Conservation (phyloP, 2,797 vertebrate species). For the Meriones psammophilus region DNA sequence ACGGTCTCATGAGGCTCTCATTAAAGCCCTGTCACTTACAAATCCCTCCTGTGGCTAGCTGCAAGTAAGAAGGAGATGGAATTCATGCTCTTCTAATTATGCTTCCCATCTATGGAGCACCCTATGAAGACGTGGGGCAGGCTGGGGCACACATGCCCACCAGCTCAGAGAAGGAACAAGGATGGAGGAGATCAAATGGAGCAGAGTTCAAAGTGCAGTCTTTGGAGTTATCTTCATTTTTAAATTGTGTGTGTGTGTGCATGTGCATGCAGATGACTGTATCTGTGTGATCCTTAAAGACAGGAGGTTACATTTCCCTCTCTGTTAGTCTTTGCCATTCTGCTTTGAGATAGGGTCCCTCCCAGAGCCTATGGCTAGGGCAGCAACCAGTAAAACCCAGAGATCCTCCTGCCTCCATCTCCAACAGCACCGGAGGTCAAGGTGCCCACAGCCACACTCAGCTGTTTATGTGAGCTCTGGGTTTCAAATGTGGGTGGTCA, state of each 20-base stretch:
- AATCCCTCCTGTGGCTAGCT: conserved; percentile 40
- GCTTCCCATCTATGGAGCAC: background rate
- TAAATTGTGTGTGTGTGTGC: background rate
- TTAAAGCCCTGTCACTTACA: conserved; percentile 23
- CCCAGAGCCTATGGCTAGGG: background rate
- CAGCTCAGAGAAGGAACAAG: background rate
- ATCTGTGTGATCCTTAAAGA: background rate
- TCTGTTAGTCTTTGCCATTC: background rate
- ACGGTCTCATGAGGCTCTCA: background rate
- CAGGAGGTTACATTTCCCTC: background rate
- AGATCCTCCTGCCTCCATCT: background rate
- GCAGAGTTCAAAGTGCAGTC: conserved; percentile 30
- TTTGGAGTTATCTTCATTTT: background rate
- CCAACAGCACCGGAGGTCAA: background rate
- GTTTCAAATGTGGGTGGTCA: background rate
- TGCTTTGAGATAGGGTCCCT: background rate
- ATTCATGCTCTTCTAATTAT: background rate
- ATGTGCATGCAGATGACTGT: background rate
- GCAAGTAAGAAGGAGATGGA: conserved; percentile 14
- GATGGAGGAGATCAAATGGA: background rate
- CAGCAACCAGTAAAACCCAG: background rate
- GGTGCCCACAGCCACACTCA: background rate
- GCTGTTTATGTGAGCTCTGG: background rate
- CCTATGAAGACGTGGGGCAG: background rate
- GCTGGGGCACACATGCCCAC: fast-evolving